Base-by-base conservation (phyloP, 2,113 vertebrate genomes). In the Pomatorhinus ruficollis region DNA sequence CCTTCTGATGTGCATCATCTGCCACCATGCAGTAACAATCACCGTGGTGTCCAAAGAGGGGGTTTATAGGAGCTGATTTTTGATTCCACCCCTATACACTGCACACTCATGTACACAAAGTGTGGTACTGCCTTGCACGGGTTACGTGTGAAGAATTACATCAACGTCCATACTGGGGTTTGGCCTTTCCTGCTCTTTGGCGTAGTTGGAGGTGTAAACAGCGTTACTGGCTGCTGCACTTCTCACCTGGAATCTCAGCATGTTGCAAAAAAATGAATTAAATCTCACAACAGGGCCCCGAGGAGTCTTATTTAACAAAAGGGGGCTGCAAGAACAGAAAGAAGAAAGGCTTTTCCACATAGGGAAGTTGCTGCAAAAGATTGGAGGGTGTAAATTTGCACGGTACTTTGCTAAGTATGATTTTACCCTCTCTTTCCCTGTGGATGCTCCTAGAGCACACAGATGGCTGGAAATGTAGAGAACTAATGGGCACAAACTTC, bases 211-310 rank as follows among this genome's bases (percentile, higher is more conserved):
- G 90, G 95, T 95, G 94, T 90, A 93, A 91, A 94, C 90, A 93
- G 92, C 33, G 9, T 93, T 96, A 90, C 85, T 63, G 70, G 52
- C 79, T 6, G 1, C 72, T 81, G 79, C 68, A 53, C 82, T 83
- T 94, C 95, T 96, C 76, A 95, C 96, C 92, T 92, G 90, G 92
- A 94, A 84, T 89, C 93, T 84, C 96, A 90, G 86, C 30, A 1
- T 81, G 80, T 52, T 70, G 83, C 92, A 82, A 86, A 92, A 92
- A 96, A 93, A 90, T 74, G 92, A 96, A 96, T 96, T 97, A 95
- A 93, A 70, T 77, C 80, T 95, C 95, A 75, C 95, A 93, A 80
- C 83, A 81, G 86, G 95, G 37, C 90, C 95, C 60, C 18, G 4
- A 93, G 60, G 90, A 71, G 65, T 86, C 76, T 83, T 80, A 64